Conservation (phyloP, 2,113 vertebrate species). For the Protobothrops mucrosquamatus region DNA sequence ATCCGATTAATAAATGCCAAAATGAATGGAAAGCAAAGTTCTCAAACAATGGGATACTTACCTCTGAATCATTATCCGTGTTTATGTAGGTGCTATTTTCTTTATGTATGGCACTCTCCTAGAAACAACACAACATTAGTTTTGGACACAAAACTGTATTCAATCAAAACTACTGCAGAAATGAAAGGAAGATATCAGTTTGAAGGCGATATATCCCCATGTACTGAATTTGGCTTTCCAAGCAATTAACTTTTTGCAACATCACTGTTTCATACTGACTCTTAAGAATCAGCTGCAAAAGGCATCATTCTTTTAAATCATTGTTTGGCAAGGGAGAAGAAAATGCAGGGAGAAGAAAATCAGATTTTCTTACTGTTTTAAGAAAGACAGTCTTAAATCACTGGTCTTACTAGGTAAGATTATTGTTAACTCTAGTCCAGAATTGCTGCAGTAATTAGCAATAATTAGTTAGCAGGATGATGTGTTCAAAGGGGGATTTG, state of each 20-base stretch:
- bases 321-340: background rate
- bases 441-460: background rate
- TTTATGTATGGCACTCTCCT: constrained; percentile 34
- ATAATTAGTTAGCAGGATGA: background rate
- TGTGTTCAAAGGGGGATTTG: background rate
- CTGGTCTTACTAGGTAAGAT: background rate
- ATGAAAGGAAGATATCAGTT: background rate
- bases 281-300: background rate
- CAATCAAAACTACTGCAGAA: too few species aligned
- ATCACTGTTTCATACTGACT: background rate
- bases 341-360: background rate
- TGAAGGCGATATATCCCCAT: background rate
- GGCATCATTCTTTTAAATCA: background rate
- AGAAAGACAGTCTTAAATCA: background rate
- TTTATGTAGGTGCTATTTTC: constrained; percentile 10
- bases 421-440: background rate
- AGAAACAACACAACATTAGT: background rate
- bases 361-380: background rate
- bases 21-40: background rate
- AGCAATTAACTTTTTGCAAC: background rate
- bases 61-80: background rate
- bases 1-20: background rate
- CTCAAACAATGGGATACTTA: constrained; percentile 10
- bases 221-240: background rate
- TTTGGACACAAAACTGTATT: background rate